These are phyloP conservation scores for Mystacornis crossleyi DNA, from an alignment of 2,113 vertebrate species.

Conservation along the genomic window DNA sequence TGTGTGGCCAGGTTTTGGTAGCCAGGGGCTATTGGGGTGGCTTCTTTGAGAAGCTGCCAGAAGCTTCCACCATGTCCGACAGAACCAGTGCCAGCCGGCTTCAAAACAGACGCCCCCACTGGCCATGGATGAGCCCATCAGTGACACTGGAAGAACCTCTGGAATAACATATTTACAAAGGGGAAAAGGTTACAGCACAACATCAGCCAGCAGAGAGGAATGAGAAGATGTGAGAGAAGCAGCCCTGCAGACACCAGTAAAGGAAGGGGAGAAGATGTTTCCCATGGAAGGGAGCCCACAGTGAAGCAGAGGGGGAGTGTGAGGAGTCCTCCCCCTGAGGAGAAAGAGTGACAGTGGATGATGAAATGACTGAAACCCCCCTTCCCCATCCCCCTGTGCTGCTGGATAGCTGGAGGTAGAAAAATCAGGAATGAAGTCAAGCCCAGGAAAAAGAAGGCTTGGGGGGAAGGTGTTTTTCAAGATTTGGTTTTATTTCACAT, in stretches of 20 bases:
- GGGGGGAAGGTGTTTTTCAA: not conserved
- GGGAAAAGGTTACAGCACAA: not conserved
- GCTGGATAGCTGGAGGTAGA: not conserved
- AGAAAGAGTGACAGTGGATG: not conserved
- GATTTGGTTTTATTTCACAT: not conserved
- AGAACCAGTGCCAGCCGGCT: not conserved
- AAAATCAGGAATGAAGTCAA: not conserved
- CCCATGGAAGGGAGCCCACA: not conserved
- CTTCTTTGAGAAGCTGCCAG: not conserved
- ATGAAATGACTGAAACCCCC: not conserved
- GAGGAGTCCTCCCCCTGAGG: not conserved
- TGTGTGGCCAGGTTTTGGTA: not conserved
- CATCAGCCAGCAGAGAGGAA: not conserved
- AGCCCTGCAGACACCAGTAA: not conserved
- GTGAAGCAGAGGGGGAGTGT: not conserved
- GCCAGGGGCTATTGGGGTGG: not conserved
- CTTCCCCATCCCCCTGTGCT: not conserved
- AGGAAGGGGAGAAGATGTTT: not conserved
- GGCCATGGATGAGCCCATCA: not conserved
- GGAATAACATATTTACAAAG: not conserved
- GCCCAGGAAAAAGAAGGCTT: not conserved
- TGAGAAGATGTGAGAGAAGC: not conserved
- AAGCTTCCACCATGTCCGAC: fast-evolving
- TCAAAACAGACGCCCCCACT: not conserved
- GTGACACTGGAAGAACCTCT: not conserved